Evolutionary conservation across 2,888 invertebrate species (phyloP).

Genomic region (Orthosia gracilis): DNA sequence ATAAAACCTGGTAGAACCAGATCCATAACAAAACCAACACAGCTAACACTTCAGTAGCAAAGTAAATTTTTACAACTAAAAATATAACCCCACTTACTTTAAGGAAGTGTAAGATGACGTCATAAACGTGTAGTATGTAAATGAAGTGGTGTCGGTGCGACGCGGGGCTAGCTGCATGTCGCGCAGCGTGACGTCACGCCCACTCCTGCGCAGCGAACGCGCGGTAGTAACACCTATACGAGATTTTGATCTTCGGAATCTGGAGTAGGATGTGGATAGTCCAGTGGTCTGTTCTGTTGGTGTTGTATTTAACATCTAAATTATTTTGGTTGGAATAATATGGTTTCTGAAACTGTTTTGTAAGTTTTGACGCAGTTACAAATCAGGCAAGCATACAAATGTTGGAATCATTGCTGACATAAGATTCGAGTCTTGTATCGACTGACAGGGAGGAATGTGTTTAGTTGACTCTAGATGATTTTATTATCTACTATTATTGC

Average conservation of each 20-base stretch:
- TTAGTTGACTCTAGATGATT: no score
- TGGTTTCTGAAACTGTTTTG: neutral
- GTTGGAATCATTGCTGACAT: no score
- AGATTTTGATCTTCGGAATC: constrained; percentile 48
- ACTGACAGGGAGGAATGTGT: neutral
- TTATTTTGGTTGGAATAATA: neutral
- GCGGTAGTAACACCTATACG: constrained; percentile 69
- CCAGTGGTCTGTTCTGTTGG: neutral
- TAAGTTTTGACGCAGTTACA: neutral
- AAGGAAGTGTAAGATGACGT: constrained; percentile 54
- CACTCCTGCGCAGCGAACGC: constrained; percentile 72
- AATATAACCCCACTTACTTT: constrained; percentile 19
- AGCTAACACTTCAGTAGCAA: constrained; percentile 17
- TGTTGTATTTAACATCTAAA: constrained; percentile 13
- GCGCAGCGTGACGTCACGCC: constrained; percentile 81
- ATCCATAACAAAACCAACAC: neutral
- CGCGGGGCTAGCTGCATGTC: constrained; percentile 70
- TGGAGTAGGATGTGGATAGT: constrained; percentile 48
- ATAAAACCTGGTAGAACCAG: neutral
- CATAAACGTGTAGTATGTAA: constrained; percentile 66
- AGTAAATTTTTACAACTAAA: constrained; percentile 37
- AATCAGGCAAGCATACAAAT: no score
- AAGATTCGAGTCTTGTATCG: no score
- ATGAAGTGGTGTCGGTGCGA: constrained; percentile 47
- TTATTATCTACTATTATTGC: no score